phyloP scores from a whole-genome alignment of 1,140 invertebrate genomes.

The Medauroidea extradentata region DNA sequence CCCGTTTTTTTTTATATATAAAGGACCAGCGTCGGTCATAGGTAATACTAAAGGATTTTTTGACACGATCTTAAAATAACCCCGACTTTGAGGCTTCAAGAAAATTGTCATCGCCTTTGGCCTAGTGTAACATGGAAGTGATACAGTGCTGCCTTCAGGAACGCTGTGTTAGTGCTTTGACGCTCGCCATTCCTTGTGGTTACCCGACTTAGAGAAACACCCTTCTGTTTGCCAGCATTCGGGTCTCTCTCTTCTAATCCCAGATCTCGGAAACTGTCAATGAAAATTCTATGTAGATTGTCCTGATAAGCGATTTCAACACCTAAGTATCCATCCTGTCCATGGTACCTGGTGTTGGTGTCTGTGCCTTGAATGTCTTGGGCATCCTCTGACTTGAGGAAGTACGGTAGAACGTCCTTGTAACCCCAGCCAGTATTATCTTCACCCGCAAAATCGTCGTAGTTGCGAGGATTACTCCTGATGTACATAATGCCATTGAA shows the following conservation, averaged over 20 bases:
- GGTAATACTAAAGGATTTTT: too few relatives aligned
- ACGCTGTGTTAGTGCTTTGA: constrained; percentile 52
- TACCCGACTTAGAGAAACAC: background rate
- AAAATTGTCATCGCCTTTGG: too few relatives aligned
- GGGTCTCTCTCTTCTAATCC: background rate
- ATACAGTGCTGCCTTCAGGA: constrained; percentile 48
- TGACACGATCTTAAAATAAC: too few relatives aligned
- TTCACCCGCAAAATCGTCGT: constrained; percentile 58
- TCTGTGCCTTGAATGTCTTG: too few relatives aligned
- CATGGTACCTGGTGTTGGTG: constrained; percentile 74
- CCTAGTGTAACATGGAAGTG: too few relatives aligned
- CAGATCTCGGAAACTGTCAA: background rate
- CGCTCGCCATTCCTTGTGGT: constrained; percentile 44
- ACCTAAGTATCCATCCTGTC: constrained; percentile 59
- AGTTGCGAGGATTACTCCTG: constrained; percentile 54
- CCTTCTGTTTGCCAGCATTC: too few relatives aligned
- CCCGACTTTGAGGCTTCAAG: too few relatives aligned
- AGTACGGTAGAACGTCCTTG: constrained; percentile 54
- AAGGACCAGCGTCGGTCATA: too few relatives aligned
- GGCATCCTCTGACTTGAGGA: constrained; percentile 52
- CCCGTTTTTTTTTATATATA: too few relatives aligned
- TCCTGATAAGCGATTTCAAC: constrained; percentile 65
- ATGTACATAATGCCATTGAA: constrained; percentile 58
- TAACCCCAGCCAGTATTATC: constrained; percentile 63
- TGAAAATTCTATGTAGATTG: background rate